These are phyloP conservation scores for Venustaconcha ellipsiformis DNA, from an alignment of 1,140 invertebrate species.

Conservation along the genomic window DNA sequence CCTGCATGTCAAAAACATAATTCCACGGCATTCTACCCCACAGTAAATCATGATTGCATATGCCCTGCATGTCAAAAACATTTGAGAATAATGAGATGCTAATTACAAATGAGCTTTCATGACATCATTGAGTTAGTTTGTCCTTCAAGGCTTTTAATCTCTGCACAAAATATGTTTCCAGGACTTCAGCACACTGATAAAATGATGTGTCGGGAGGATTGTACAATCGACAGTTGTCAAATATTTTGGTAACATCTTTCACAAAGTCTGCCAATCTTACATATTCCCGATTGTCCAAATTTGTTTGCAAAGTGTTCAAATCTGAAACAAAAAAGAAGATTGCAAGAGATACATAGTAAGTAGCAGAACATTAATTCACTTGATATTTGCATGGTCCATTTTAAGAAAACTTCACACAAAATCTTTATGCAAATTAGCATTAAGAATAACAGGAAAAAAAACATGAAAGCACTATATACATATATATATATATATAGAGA, in stretches of 20 bases:
- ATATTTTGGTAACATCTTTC: conserved; percentile 97
- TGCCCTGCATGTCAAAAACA: no score
- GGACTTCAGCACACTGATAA: conserved; percentile 92
- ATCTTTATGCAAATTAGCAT: conserved; percentile 14
- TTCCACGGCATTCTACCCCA: no score
- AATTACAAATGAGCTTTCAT: no score
- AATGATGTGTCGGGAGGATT: conserved; percentile 96
- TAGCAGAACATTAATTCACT: neutral
- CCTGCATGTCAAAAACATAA: no score
- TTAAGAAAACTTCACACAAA: neutral
- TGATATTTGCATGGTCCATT: neutral
- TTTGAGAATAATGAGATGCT: no score
- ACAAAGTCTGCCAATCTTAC: conserved; percentile 93
- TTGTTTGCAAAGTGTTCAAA: conserved; percentile 91
- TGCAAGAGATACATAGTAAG: neutral
- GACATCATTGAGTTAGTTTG: conserved; percentile 19
- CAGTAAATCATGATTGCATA: no score
- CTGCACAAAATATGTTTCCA: conserved; percentile 95
- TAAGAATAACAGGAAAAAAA: conserved; percentile 1
- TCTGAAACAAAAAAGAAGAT: conserved; percentile 76
- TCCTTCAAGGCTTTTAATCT: conserved; percentile 69
- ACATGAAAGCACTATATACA: neutral
- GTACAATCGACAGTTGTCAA: conserved; percentile 98
- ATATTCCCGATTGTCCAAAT: conserved; percentile 87
- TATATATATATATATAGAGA: no score